Base-by-base conservation (phyloP, 2,113 vertebrate genomes). In the Gila orcuttii region DNA sequence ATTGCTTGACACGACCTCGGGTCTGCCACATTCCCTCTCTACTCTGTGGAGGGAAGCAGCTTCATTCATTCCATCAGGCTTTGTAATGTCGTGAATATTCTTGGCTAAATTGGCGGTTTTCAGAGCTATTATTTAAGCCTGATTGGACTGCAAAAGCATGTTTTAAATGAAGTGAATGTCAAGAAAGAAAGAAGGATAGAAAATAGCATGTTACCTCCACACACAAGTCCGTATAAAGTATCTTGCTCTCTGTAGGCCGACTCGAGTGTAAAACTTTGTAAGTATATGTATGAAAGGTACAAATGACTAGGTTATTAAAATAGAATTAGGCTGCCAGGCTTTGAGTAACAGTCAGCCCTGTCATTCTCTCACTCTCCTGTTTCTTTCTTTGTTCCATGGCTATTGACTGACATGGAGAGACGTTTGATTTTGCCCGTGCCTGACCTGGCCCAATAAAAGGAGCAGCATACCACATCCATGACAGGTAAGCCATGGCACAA, bases 1-100 rank as follows among this genome's bases (percentile, higher is more conserved):
- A 93, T 94, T 94, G 92, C 93, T 94, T 93, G 94, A 93, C 94
- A 93, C 94, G 93, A 94, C 94, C 93, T 93, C 91, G 90, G 93
- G 93, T 93, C 91, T 78, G 88, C 93, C 93, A 92, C 92, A 93
- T 93, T 94, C 93, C 91, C 92, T 92, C 91, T 91, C 91, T 90
- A 85, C 91, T 92, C 88, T 90, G 90, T 39, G 92, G 91, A 90
- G 89, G 91, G 88, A 45, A 62, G 11, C 68, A 52, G 60, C 50
- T 69, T 81, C 88, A 82, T 87, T 89, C 85, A 62, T 85, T 82
- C 74, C 62, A 42, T 21, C 71, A 73, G n/a, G 50, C 71, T 85
- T 88, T 69, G 71, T 66, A 68, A 69, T 42, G 62, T 31, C 13
- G n/a, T 69, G 69, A 82, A 85, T 88, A 84, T 76, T 88, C 71